Evolutionary conservation across 2,888 invertebrate species (phyloP), one percentile per base, ranked within the genome.

Genomic region (Odontothrips loti): DNA sequence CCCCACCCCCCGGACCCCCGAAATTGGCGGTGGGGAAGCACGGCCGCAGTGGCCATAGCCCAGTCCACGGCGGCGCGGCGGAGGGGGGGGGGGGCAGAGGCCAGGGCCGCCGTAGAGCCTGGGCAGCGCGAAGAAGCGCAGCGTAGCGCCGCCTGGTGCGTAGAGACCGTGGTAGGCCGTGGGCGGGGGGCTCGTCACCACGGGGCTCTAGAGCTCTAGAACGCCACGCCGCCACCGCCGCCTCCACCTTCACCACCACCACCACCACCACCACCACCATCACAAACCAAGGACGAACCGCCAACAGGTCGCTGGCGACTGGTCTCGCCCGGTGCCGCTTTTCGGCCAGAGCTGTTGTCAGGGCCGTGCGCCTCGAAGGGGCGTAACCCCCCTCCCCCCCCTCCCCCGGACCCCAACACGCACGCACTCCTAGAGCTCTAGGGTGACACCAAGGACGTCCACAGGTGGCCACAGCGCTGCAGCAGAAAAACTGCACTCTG

Each of bases 71-170:
- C n/a, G n/a, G 63, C 63, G 63, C 15, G 63, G 63, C 63, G 68
- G 11, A 27, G 68, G 68, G 68, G 27, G 23, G 27, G 23, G 27
- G 68, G 68, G 68, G 68, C 23, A 75, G 8, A 27, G 68, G 23
- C 27, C 68, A 75, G 27, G 68, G 68, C 23, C 23, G 68, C 34
- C 34, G 34, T 6, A 2, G 34, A 43, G 10, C 23, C 63, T 2
- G 68, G 68, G 23, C 63, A 9, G 63, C 63, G 68, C 68, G n/a
- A n/a, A 68, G 68, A 68, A 68, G 68, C 68, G 68, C 68, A 23
- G 68, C 68, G 17, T n/a, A n/a, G n/a, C n/a, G n/a, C n/a, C n/a
- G n/a, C n/a, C n/a, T n/a, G n/a, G n/a, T n/a, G n/a, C n/a, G n/a
- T n/a, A n/a, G n/a, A n/a, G n/a, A n/a, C 34, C 3, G 34, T 43